phyloP scores from a whole-genome alignment of 1,140 invertebrate genomes.

The Macrostomum lignano region DNA sequence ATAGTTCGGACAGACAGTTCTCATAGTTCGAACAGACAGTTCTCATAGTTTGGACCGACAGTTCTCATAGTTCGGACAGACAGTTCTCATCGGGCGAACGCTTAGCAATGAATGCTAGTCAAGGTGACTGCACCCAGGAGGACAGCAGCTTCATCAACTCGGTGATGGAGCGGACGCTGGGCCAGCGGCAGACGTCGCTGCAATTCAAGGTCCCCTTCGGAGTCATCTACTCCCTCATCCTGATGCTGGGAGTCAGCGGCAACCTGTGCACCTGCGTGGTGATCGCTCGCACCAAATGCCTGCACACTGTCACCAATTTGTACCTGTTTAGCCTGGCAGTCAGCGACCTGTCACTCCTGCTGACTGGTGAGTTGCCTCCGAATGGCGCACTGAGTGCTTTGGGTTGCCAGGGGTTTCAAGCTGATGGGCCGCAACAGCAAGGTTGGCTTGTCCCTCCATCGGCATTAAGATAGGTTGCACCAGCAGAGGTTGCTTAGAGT shows the following conservation, averaged over 20 bases:
- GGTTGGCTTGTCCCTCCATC: no score
- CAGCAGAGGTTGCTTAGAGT: no score
- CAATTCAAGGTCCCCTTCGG: constrained; percentile 5
- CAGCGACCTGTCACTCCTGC: constrained; percentile 56
- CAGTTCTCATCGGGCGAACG: no score
- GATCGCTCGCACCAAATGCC: constrained; percentile 10
- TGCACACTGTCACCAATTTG: constrained; percentile 42
- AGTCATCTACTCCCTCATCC: constrained; percentile 9
- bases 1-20: no score
- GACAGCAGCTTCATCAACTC: neutral
- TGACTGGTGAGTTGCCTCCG: constrained; percentile 15
- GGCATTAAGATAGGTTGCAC: no score
- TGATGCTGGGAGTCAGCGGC: constrained; percentile 9
- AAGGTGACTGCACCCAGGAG: neutral
- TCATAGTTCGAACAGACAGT: no score
- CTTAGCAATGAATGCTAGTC: neutral
- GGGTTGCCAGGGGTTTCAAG: no score
- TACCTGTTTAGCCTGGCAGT: constrained; percentile 69
- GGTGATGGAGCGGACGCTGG: neutral
- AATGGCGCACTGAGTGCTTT: no score
- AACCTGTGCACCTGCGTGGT: constrained; percentile 10
- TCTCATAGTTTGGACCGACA: no score
- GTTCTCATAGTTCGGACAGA: no score
- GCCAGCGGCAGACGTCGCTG: neutral
- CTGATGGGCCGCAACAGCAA: no score